Evolutionary conservation across 2,797 vertebrate genomes (phyloP), one percentile per base, ranked within the genome.

Genomic region (Rachycentron canadum): DNA sequence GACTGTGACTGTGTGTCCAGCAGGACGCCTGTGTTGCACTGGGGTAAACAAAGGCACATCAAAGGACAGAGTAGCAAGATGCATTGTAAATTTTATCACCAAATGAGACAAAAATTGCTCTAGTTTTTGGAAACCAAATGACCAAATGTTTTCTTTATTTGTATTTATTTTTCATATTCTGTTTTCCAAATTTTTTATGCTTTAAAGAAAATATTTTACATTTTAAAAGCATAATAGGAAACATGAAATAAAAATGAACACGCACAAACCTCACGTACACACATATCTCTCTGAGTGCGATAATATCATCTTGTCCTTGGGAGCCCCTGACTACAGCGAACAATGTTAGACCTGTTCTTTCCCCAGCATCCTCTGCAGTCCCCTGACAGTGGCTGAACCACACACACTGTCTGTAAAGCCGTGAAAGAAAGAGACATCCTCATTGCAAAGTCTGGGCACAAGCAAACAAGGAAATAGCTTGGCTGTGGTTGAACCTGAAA

Each of bases 401-500:
- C 80, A 84, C 85, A 85, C 78, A 79, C 67, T 41, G 70, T 82
- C 84, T 80, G 80, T 62, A 36, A 78, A 78, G 61, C 88, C 68
- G 57, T 36, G 64, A 79, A 52, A 91, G 84, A 86, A 77, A 85
- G 70, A 90, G 74, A 87, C 82, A 67, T 86, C 87, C 91, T 93
- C 84, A 89, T 92, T 82, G 76, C 62, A 86, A 30, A 92, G 84
- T 91, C 62, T 61, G 81, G 84, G 92, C 82, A 92, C 90, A 88
- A 76, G 79, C 88, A 92, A 91, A 95, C 89, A 92, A 89, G 86
- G 85, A 92, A 94, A 93, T 91, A 86, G 57, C 88, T 88, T 58
- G 56, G 89, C 89, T 88, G 89, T 93, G 92, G 92, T 93, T 90
- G 86, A 93, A 95, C 93, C 95, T 91, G 91, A 90, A 91, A 94